Percentiles rank a stretch among this genome's conserved stretches.
Evolutionary conservation across 2,113 vertebrate species (phyloP).

Genomic region (Pituophis catenifer): DNA sequence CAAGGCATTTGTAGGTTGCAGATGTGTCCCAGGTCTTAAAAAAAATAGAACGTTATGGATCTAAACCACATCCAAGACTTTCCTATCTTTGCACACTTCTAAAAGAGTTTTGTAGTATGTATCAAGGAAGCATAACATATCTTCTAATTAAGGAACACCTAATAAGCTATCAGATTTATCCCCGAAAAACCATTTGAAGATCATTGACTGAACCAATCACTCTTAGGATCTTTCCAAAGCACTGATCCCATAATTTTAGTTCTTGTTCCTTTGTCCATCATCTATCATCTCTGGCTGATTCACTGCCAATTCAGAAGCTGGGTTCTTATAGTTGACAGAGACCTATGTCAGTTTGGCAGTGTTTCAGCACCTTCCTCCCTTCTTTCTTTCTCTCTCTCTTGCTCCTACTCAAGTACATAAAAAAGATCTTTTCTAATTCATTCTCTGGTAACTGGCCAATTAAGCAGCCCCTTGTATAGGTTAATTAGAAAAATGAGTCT

Average conservation of each 20-base stretch:
- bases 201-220: background rate
- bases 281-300: background rate
- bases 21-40: background rate
- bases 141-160: background rate
- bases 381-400: background rate
- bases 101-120: background rate
- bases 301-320: background rate
- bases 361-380: background rate
- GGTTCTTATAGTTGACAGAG: background rate
- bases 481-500: slow-evolving; percentile 28
- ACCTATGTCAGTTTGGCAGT: background rate
- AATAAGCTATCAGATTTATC: background rate
- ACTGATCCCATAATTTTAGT: background rate
- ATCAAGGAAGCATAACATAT: background rate
- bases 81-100: background rate
- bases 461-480: background rate
- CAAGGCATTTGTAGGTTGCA: background rate
- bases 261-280: background rate
- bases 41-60: background rate
- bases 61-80: background rate
- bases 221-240: background rate
- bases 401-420: background rate
- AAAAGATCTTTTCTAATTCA: slow-evolving; percentile 14
- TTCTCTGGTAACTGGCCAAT: background rate
- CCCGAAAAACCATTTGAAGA: background rate